A percentile compares a stretch with the other conserved stretches of the same genome.
These are phyloP conservation scores for Junonia oenone DNA, from an alignment of 2,888 invertebrate genomes.

Conservation along the genomic window DNA sequence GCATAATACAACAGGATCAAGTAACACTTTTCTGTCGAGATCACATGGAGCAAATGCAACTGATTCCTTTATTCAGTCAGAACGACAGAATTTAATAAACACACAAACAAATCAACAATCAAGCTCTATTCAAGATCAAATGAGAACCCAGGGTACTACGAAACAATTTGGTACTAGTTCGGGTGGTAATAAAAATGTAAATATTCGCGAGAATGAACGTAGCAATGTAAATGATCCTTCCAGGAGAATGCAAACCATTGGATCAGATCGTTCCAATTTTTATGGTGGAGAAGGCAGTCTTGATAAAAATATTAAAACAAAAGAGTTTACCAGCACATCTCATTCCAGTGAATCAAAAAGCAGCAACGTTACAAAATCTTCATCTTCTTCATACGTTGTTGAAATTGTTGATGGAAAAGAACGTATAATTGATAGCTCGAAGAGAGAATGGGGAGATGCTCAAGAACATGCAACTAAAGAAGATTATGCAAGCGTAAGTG, in stretches of 20 bases:
- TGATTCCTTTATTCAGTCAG: constrained; percentile 64
- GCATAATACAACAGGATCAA: constrained; percentile 42
- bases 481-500: constrained; percentile 72
- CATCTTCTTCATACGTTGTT: constrained; percentile 82
- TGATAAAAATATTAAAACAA: constrained; percentile 53
- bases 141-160: constrained; percentile 27
- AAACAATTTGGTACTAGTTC: constrained; percentile 29
- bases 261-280: constrained; percentile 58
- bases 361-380: constrained; percentile 78
- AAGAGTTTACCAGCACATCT: constrained; percentile 60
- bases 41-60: constrained; percentile 61
- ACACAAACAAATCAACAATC: constrained; percentile 43
- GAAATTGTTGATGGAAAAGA: constrained; percentile 84
- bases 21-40: constrained; percentile 44
- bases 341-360: constrained; percentile 74
- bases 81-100: constrained; percentile 57
- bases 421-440: constrained; percentile 79
- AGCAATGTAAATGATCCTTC: constrained; percentile 49
- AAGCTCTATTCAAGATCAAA: constrained; percentile 33
- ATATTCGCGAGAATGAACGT: constrained; percentile 52
- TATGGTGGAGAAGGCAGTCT: constrained; percentile 60
- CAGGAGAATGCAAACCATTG: constrained; percentile 46
- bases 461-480: constrained; percentile 71
- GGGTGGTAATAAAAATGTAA: constrained; percentile 45
- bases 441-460: constrained; percentile 78